Evolutionary conservation across 2,888 invertebrate species (phyloP), one percentile per base, ranked within the genome.

Genomic region (Idaea straminata): DNA sequence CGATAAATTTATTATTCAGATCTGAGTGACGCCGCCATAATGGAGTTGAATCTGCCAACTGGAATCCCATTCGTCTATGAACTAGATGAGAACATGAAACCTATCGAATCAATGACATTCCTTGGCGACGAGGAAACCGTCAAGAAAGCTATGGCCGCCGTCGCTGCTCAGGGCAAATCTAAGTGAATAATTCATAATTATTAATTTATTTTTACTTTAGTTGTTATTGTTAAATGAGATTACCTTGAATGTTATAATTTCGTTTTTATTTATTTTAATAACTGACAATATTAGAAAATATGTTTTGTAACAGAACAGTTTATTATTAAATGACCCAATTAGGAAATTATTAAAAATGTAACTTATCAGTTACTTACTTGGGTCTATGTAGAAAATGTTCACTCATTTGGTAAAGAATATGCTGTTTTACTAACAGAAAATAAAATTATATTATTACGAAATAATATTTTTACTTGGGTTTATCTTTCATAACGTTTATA

Each of bases 21-120:
- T 68, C 91, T 97, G 77, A 94, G 94, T 60, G 95, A 96, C 78
- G 95, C 95, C 58, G 94, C 95, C 66, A 96, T 97, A 62, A 96
- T 96, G 94, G 94, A 94, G 68, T 87, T 96, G 65, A 97, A 97
- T 84, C 92, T 97, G 64, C 96, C 96, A 0, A 96, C 96, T 69
- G 96, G 96, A 66, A 96, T 97, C 80, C 97, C 96, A 62, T 96
- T 96, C 78, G 95, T 96, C 0, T 97, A 96, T 77, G 95, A 96
- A 77, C 90, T 96, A 73, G 95, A 96, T 82, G 95, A 95, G 67
- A 85, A 95, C 76, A 89, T 96, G 83, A 94, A 95, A 72, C 96
- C 96, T 0, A 93, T 95, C 0, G 95, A 95, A 59, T 95, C 95
- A 35, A 94, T 96, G 94, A 93, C 95, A 75, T 96, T 96, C 88